Evolutionary conservation across 2,113 vertebrate genomes (phyloP), one percentile per base, ranked within the genome.

Genomic region (Indicator maculatus): DNA sequence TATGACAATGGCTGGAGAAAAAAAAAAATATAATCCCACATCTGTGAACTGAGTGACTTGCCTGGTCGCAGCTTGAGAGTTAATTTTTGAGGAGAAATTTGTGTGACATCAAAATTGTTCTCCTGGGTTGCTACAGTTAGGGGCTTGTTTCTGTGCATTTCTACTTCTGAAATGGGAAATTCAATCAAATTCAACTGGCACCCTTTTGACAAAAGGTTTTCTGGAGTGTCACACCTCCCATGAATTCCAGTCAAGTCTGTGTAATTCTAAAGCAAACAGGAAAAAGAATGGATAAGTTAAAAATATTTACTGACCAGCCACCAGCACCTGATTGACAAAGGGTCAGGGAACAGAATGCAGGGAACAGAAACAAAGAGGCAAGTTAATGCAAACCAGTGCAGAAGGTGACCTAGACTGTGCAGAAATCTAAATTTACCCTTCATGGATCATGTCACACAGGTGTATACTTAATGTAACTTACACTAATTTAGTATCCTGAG

Each of bases 61-160:
- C 99, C 99, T 96, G 98, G 98, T 92, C 99, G 96, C 73, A 99
- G 95, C 71, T 98, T 97, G 61, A 99, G 97, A 56, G 95, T 96
- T 96, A 99, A 96, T 96, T 97, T 99, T 95, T 99, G 99, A 27
- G 99, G 99, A 21, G 98, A 96, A 94, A 99, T 99, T 96, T 99
- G 99, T 59, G 98, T 98, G 87, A 97, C 97, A 88, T 98, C 98
- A 28, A 90, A 92, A 39, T 67, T 95, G 44, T 92, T 97, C 5
- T 90, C 96, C 86, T 97, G 98, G 65, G 96, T 97, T 5, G 84
- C 96, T 89, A 93, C 19, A 36, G 98, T 98, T 19, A 99, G 95
- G 3, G 98, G 98, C 50, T 91, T 96, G 70, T 99, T 98, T 86
- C 86, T 97, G 65, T 98, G 97, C 83, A 99, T 97, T 93, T 98